Conservation (phyloP, 1,140 invertebrate species). For the Pachypeltis micranthus region DNA sequence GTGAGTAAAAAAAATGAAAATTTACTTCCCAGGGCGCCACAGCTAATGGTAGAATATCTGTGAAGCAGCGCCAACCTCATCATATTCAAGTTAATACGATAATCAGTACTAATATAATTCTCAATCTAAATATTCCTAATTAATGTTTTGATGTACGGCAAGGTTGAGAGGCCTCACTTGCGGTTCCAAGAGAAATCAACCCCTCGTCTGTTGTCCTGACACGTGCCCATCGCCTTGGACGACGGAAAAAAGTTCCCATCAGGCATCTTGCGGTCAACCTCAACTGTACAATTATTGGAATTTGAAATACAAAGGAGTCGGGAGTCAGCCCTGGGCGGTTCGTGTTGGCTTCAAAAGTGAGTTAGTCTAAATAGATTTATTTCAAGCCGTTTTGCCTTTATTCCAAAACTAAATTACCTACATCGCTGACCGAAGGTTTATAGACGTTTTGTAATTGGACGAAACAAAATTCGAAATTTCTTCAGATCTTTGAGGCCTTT, state of each 20-base stretch:
- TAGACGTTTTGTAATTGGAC: background rate
- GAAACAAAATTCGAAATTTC: slow-evolving; percentile 1
- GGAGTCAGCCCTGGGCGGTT: slow-evolving; percentile 51
- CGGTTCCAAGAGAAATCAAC: slow-evolving; percentile 34
- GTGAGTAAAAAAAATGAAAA: too few relatives aligned
- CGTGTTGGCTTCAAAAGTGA: slow-evolving; percentile 53
- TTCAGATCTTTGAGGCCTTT: too few relatives aligned
- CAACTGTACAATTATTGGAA: slow-evolving; percentile 35
- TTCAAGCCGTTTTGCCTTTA: too few relatives aligned
- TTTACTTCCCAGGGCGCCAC: too few relatives aligned
- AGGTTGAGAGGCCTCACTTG: slow-evolving; percentile 35
- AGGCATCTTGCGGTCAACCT: slow-evolving; percentile 43
- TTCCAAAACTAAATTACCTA: too few relatives aligned
- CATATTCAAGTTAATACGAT: background rate
- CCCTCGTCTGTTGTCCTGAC: slow-evolving; percentile 35
- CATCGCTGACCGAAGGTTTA: too few relatives aligned
- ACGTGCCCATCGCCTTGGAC: slow-evolving; percentile 1
- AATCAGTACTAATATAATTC: background rate
- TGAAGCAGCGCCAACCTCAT: background rate
- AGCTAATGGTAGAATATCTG: background rate
- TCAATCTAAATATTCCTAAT: background rate
- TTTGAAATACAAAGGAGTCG: slow-evolving; percentile 48
- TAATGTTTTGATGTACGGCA: background rate
- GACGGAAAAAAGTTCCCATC: background rate
- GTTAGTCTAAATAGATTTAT: too few relatives aligned